Base-by-base conservation (phyloP, 2,113 vertebrate genomes). In the Corydoras maculifer region DNA sequence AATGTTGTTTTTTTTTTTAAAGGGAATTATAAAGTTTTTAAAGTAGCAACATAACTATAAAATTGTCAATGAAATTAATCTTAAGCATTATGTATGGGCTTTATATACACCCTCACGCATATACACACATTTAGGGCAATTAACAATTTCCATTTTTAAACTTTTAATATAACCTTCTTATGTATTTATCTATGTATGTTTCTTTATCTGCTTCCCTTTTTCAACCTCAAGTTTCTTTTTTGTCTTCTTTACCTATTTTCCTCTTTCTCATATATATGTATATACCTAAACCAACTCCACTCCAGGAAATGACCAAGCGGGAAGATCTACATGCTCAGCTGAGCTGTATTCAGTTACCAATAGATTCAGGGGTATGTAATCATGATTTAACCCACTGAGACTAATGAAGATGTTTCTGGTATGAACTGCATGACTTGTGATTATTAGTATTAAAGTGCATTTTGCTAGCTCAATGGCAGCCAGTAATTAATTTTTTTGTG, bases 281-380 rank as follows among this genome's bases (percentile, higher is more conserved):
- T 62, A 81, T 14, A 54, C 62, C 70, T 69, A 72, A 73, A 80
- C 76, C 90, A 7, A 90, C 90, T 91, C 91, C 89, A 87, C 84
- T 89, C 86, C 88, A 98, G 95, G 96, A 99, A 93, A 88, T 98
- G 83, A 65, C 90, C 91, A 98, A 97, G 89, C 90, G 90, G 87
- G 95, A 99, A 90, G 95, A 98, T 18, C 89, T 92, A 88, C 93
- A 94, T 92, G 94, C 90, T 89, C 93, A 94, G 91, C 92, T 93
- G 88, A 97, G 94, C 90, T 94, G 95, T 88, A 94, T 95, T 94
- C 96, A 96, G 93, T 93, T 99, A 90, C 94, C 96, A 91, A 88
- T 96, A 91, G 91, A 97, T 87, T 93, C 92, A 82, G 92, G 90
- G 96, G 96, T 98, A 98, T 82, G 96, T 95, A 93, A 88, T 81